These are phyloP conservation scores for Lepilemur septentrionalis DNA, from an alignment of 2,797 vertebrate species.

Conservation along the genomic window DNA sequence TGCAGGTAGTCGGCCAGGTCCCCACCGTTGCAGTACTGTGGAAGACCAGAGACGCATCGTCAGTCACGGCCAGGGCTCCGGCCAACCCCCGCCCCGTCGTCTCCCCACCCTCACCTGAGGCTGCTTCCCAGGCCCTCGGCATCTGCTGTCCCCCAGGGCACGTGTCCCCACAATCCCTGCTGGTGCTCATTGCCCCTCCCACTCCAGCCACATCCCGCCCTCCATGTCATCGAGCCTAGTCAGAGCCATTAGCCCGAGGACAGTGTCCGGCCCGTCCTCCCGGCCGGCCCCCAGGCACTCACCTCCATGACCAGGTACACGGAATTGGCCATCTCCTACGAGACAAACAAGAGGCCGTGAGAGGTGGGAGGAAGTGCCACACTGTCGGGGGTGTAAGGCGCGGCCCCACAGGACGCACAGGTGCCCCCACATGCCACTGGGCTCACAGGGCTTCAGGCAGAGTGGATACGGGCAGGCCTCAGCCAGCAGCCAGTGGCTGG, in stretches of 20 bases:
- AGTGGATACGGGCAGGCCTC: not conserved
- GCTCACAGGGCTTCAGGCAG: not conserved
- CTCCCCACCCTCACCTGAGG: not conserved
- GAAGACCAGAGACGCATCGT: constrained; percentile 39
- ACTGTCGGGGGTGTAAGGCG: too few relatives aligned
- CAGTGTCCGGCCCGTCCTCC: not conserved
- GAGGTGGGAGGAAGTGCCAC: not conserved
- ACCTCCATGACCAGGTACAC: constrained; percentile 99
- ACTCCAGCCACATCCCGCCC: not conserved
- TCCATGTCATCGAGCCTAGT: fast-evolving
- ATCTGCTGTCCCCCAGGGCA: fast-evolving
- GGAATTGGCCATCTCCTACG: constrained; percentile 94
- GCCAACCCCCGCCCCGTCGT: not conserved
- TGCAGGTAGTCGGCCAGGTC: constrained; percentile 98
- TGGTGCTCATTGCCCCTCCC: not conserved
- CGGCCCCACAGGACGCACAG: not conserved
- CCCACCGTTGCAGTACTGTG: constrained; percentile 98
- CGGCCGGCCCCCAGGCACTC: constrained; percentile 71
- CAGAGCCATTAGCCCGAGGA: not conserved
- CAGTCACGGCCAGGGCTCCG: fast-evolving
- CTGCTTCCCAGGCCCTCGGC: not conserved
- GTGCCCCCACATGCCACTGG: not conserved
- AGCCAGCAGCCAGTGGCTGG: not conserved
- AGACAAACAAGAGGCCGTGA: constrained; percentile 51
- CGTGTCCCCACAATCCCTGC: not conserved